Evolutionary conservation across 2,888 invertebrate genomes (phyloP).

Genomic region (Eupithecia abbreviata): DNA sequence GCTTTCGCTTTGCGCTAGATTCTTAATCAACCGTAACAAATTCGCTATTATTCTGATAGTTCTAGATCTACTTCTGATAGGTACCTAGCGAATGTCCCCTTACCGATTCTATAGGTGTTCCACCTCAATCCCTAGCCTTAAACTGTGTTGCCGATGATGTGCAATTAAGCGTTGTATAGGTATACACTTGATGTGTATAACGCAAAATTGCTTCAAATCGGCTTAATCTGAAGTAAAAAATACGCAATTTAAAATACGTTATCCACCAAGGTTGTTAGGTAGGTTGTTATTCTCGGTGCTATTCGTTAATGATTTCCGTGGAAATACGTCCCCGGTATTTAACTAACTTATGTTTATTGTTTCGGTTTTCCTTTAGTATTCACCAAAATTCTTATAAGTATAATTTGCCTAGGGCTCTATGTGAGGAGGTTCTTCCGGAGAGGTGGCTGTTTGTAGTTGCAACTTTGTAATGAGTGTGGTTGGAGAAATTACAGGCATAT

Average conservation of each 20-base stretch:
- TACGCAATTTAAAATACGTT: neutral
- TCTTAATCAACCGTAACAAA: neutral
- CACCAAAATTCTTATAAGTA: neutral
- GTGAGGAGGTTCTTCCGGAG: too few relatives aligned
- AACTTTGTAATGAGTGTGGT: too few relatives aligned
- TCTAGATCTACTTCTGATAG: too few relatives aligned
- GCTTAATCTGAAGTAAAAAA: neutral
- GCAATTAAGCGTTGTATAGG: neutral
- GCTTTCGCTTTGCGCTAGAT: neutral
- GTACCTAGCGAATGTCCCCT: neutral
- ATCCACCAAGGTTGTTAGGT: neutral
- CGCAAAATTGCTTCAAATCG: neutral
- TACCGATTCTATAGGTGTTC: neutral
- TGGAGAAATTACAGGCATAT: too few relatives aligned
- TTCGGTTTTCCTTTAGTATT: neutral
- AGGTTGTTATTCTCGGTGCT: neutral
- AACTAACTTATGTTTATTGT: neutral
- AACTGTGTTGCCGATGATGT: constrained; percentile 1
- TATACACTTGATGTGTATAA: neutral
- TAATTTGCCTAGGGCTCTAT: too few relatives aligned
- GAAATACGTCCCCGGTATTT: neutral
- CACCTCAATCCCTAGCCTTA: neutral
- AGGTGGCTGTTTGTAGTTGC: too few relatives aligned
- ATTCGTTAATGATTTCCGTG: neutral
- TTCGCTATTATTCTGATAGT: neutral